A percentile compares a stretch with the other conserved stretches of the same genome.
phyloP scores from a whole-genome alignment of 2,797 vertebrate species.

The Steatocranus sp. region DNA sequence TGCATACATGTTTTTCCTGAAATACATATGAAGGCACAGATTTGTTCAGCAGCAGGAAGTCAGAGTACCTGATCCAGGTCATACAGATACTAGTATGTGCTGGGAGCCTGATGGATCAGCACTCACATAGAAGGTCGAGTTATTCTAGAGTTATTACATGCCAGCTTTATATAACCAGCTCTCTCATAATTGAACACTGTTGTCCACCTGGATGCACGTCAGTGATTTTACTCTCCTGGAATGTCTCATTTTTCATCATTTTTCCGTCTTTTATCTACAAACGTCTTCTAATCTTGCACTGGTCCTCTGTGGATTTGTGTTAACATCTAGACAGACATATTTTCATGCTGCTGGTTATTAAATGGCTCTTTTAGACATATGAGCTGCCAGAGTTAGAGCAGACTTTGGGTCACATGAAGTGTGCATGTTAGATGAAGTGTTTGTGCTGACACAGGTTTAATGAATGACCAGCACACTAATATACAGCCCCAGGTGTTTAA shows the following conservation, averaged over 20 bases:
- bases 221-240: slow-evolving; percentile 3
- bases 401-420: neutral
- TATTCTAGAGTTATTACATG: neutral
- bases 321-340: neutral
- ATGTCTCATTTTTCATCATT: neutral
- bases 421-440: neutral
- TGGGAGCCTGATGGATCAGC: neutral
- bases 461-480: neutral
- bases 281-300: neutral
- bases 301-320: fast-evolving
- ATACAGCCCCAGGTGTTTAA: neutral
- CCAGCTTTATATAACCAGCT: neutral
- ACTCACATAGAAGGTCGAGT: neutral
- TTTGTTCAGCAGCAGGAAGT: neutral
- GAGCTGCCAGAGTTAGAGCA: neutral
- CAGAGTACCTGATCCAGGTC: neutral
- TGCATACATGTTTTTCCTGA: slow-evolving; percentile 93
- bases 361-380: neutral
- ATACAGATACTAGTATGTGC: neutral
- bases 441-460: neutral
- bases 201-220: neutral
- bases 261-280: neutral
- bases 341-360: neutral
- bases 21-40: neutral
- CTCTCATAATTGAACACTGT: slow-evolving; percentile 35